These are phyloP conservation scores for Macrochelys suwanniensis DNA, from an alignment of 2,797 vertebrate genomes.

Conservation along the genomic window DNA sequence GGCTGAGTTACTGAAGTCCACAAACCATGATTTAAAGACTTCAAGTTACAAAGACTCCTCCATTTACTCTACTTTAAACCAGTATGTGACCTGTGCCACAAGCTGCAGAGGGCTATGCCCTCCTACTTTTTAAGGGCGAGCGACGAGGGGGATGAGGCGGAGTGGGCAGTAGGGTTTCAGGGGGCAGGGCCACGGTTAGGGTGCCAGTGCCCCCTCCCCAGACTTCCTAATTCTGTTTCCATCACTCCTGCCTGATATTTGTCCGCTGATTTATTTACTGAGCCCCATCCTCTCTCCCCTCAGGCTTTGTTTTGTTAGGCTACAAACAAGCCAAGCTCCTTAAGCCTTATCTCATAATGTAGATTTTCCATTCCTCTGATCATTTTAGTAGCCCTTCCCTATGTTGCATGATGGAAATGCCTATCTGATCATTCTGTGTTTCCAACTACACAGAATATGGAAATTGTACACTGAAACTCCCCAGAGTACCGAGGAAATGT, in stretches of 20 bases:
- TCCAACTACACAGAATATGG: not conserved
- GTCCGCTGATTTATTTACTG: not conserved
- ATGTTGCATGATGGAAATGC: not conserved
- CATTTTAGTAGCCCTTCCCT: not conserved
- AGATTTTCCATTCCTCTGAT: not conserved
- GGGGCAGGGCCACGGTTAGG: too few species aligned
- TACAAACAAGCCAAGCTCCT: not conserved
- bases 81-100: not conserved
- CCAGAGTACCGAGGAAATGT: slow-evolving; percentile 33
- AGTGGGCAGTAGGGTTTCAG: too few species aligned
- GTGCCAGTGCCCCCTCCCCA: too few species aligned
- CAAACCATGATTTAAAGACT: not conserved
- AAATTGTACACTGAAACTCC: not conserved
- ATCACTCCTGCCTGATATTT: too few species aligned
- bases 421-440: not conserved
- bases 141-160: too few species aligned
- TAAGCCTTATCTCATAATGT: not conserved
- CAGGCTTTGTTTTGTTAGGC: not conserved
- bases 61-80: not conserved
- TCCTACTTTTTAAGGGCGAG: too few species aligned
- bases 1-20: not conserved
- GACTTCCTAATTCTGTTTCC: too few species aligned
- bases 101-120: not conserved
- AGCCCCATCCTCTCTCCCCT: not conserved
- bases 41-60: not conserved